phyloP scores from a whole-genome alignment of 2,113 vertebrate genomes.

The Gymnobelideus leadbeateri region DNA sequence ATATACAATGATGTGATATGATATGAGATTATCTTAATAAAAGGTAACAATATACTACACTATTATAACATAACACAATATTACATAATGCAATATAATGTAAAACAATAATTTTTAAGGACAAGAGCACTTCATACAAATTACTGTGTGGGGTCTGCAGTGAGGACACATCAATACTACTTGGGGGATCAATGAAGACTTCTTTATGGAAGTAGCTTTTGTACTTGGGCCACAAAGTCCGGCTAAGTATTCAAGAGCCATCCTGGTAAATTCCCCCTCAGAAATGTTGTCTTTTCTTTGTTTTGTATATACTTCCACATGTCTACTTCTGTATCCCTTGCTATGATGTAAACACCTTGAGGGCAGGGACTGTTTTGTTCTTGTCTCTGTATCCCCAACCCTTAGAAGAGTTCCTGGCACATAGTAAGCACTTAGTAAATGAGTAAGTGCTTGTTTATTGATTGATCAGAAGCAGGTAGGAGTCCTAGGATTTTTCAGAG shows the following conservation, averaged over 20 bases:
- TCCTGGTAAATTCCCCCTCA: not conserved
- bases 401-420: not conserved
- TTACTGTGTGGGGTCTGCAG: not conserved
- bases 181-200: not conserved
- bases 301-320: not conserved
- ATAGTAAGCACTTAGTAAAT: not conserved
- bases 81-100: not conserved
- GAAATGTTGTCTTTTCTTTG: not conserved
- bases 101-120: not conserved
- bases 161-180: not conserved
- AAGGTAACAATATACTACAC: not conserved
- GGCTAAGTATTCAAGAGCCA: not conserved
- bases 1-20: not conserved
- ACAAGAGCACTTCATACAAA: not conserved
- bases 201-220: not conserved
- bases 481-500: too few species aligned
- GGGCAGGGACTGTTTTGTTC: not conserved
- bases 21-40: not conserved
- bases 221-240: not conserved
- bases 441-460: too few species aligned
- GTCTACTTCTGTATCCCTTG: not conserved
- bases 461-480: too few species aligned
- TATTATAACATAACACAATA: not conserved
- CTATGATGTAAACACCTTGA: not conserved
- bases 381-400: not conserved